Conservation (phyloP, 37 sponge, comb jelly and placozoan genomes). For the Halichondria panicea region DNA sequence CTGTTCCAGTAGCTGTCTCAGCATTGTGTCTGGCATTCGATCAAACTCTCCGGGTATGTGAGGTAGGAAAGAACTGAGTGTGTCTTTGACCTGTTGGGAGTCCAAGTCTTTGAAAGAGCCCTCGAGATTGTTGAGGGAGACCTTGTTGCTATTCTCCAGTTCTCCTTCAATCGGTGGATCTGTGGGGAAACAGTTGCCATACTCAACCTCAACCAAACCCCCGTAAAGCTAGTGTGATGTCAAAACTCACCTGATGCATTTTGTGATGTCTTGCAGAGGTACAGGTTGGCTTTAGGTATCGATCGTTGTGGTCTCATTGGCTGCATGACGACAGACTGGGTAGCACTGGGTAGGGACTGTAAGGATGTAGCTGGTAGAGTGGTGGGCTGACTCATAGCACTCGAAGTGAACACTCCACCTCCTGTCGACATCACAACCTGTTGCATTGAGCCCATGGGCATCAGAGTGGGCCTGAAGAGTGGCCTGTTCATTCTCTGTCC, state of each 20-base stretch:
- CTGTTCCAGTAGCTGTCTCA: slow-evolving; percentile 65
- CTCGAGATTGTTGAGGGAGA: slow-evolving; percentile 42
- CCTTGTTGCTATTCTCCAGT: slow-evolving; percentile 19
- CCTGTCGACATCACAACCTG: slow-evolving; percentile 21
- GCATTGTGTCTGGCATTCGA: slow-evolving; percentile 41
- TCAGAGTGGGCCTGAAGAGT: slow-evolving; percentile 8
- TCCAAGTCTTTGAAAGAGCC: slow-evolving; percentile 55
- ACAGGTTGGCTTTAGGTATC: neutral
- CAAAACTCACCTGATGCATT: slow-evolving; percentile 21
- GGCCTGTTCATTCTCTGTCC: too few relatives aligned
- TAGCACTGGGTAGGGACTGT: neutral
- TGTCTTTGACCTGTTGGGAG: slow-evolving; percentile 64
- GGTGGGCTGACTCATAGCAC: too few relatives aligned
- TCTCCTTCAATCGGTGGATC: slow-evolving; percentile 14
- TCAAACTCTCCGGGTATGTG: slow-evolving; percentile 82
- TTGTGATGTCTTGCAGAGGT: slow-evolving; percentile 16
- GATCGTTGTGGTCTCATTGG: neutral
- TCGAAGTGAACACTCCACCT: neutral
- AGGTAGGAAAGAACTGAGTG: slow-evolving; percentile 80
- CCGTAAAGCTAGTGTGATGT: neutral
- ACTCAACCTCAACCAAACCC: neutral
- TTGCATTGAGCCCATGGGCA: slow-evolving; percentile 13
- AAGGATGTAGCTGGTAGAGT: neutral
- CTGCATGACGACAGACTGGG: neutral
- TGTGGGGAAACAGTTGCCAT: too few relatives aligned